Base-by-base conservation (phyloP, 35 echinoderm and acorn worm genomes). In the Ophioderma brevispina region DNA sequence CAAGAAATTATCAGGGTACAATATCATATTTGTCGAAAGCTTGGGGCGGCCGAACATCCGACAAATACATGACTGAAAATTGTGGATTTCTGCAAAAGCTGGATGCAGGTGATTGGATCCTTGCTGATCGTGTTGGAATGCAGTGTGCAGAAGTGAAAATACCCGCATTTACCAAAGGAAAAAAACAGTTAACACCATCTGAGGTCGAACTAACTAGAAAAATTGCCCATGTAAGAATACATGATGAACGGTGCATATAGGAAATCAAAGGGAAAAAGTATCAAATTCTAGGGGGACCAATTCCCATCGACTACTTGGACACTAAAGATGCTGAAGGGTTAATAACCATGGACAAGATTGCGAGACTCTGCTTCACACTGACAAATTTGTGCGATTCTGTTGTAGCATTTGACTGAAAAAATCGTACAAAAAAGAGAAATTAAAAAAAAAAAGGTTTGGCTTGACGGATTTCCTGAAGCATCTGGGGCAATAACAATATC, bases 11-110 rank as follows among this genome's bases (percentile, higher is more conserved):
- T n/a, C 75, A 64, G 35, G 93, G 89, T 11, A 77, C 63, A 50
- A 89, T 92, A 23, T 95, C 77, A 32, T 91, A 81, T 78, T 56
- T 95, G 33, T 88, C 76, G 34, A 64, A 49, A 35, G 90, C 78
- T 52, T 91, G 94, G 89, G 94, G 94, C 8, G 94, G 92, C 11
- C 82, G 94, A 35, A 89, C 56, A 83, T 87, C 78, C 13, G 94
- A 95, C 63, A 91, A 86, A 70, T 18, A 76, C 13, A 91, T 91
- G 35, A 87, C 89, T 41, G n/a, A 36, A 63, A 40, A 59, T 33
- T 30, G 1, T 13, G 59, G 15, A 4, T 70, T 70, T 25, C 28
- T 70, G 28, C 28, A 70, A 25, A 70, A 70, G n/a, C 23, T 70
- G 4, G 59, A 70, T 25, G 17, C 59, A 70, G 59, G 59, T 18